These are phyloP conservation scores for Psittacus erithacus DNA, from an alignment of 2,113 vertebrate genomes.

Conservation along the genomic window DNA sequence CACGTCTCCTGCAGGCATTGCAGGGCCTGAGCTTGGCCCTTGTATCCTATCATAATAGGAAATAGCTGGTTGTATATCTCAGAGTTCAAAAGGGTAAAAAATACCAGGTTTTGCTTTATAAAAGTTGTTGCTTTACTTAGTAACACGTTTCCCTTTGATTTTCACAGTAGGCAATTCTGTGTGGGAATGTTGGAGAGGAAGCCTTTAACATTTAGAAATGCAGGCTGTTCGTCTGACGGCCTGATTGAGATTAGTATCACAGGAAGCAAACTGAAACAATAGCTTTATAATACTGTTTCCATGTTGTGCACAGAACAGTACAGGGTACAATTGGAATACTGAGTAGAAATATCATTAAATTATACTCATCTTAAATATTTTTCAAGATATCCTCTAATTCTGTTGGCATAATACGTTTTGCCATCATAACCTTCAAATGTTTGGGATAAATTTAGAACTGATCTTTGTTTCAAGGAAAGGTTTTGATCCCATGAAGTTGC, in stretches of 20 bases:
- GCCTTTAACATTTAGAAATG: conserved; percentile 74
- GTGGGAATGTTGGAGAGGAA: conserved; percentile 83
- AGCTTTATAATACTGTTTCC: conserved; percentile 78
- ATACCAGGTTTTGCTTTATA: conserved; percentile 75
- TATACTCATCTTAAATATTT: conserved; percentile 61
- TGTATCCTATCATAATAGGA: conserved; percentile 71
- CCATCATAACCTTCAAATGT: background rate
- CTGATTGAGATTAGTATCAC: conserved; percentile 78
- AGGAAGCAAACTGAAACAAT: conserved; percentile 83
- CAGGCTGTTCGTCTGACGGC: conserved; percentile 72
- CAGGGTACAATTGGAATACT: conserved; percentile 61
- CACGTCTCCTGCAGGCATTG: background rate
- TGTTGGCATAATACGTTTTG: background rate
- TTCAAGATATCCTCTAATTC: conserved; percentile 52
- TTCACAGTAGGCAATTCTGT: conserved; percentile 82
- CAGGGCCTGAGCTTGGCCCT: background rate
- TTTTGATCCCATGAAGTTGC: conserved; percentile 8
- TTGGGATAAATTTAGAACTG: conserved; percentile 31
- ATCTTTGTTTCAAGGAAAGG: background rate
- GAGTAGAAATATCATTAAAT: conserved; percentile 48
- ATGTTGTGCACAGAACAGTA: conserved; percentile 71
- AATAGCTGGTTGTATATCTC: conserved; percentile 74
- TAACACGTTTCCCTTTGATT: conserved; percentile 82
- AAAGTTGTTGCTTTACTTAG: conserved; percentile 78
- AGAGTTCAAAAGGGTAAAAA: conserved; percentile 80